Conservation (phyloP, 2,113 vertebrate species). For the Marcusenius ussheri region DNA sequence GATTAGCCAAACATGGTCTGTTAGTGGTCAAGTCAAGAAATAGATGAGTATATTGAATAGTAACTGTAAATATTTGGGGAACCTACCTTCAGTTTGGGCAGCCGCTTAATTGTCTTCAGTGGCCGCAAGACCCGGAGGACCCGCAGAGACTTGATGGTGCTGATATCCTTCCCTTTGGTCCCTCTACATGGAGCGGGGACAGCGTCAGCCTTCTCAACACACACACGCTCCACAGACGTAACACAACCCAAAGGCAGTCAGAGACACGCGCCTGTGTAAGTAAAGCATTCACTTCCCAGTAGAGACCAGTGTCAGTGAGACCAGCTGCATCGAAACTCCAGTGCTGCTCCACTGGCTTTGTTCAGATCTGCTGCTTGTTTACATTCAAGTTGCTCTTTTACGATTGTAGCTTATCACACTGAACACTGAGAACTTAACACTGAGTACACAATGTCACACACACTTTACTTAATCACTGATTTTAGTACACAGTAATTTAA, state of each 20-base stretch:
- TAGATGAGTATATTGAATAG: not conserved
- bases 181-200: conserved; percentile 68
- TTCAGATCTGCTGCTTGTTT: not conserved
- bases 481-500: not conserved
- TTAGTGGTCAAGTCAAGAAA: not conserved
- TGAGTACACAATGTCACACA: not conserved
- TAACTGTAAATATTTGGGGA: not conserved
- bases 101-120: conserved; percentile 90
- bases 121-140: conserved; percentile 86
- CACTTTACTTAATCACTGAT: not conserved
- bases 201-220: conserved; percentile 2
- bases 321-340: not conserved
- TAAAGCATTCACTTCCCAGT: not conserved
- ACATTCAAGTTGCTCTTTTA: not conserved
- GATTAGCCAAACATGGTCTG: not conserved
- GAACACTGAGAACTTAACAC: not conserved
- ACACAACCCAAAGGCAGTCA: not conserved
- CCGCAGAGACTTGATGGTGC: conserved; percentile 91
- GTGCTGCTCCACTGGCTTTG: not conserved
- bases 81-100: conserved; percentile 87
- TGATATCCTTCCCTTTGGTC: conserved; percentile 95
- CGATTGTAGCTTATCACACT: not conserved
- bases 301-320: not conserved
- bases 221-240: not conserved
- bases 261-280: not conserved